Evolutionary conservation across 2,797 vertebrate genomes (phyloP).

Genomic region (Austrolebias charrua): DNA sequence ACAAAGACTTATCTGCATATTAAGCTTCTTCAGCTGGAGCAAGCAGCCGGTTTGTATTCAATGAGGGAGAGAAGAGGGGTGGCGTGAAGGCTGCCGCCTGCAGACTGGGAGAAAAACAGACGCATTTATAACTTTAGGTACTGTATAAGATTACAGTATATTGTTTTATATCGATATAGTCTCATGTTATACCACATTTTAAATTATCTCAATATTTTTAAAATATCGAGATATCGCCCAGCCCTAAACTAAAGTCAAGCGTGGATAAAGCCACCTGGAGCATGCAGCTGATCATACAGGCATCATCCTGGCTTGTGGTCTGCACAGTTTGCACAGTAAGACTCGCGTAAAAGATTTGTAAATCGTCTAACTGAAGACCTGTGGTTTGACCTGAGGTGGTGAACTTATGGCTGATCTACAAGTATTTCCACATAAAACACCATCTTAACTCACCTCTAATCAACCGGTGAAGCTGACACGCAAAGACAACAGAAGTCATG

Average conservation of each 20-base stretch:
- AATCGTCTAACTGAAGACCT: constrained; percentile 32
- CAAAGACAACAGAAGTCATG: constrained; percentile 23
- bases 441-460: constrained; percentile 48
- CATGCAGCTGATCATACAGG: constrained; percentile 38
- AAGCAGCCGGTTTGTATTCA: too few species aligned
- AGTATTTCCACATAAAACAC: constrained; percentile 46
- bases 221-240: too few species aligned
- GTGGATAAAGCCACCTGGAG: constrained; percentile 24
- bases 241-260: constrained; percentile 1
- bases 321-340: constrained; percentile 67
- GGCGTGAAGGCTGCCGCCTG: too few species aligned
- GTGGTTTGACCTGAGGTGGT: constrained; percentile 65
- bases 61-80: too few species aligned
- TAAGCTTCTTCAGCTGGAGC: too few species aligned
- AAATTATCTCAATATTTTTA: too few species aligned
- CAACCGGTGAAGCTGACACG: constrained; percentile 53
- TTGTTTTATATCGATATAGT: too few species aligned
- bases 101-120: too few species aligned
- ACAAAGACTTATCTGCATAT: too few species aligned
- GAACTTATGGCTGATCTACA: constrained; percentile 64
- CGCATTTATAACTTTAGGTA: too few species aligned
- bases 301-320: constrained; percentile 51
- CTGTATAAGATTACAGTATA: too few species aligned
- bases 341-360: constrained; percentile 38
- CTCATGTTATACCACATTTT: too few species aligned